Conservation (phyloP, 2,113 vertebrate species). For the Dipodomys merriami region DNA sequence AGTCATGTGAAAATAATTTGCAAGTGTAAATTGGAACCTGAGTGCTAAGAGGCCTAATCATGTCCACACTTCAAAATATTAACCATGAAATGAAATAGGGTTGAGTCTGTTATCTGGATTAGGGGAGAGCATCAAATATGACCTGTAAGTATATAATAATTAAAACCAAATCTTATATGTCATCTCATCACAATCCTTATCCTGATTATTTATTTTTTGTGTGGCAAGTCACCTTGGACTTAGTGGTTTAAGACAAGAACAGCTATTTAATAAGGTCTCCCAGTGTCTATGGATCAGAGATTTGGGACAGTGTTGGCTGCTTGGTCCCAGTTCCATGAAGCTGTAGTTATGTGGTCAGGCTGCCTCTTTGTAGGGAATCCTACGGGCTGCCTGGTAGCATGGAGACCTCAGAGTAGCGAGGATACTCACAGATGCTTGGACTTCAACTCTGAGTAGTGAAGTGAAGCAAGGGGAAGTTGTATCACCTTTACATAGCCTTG, state of each 20-base stretch:
- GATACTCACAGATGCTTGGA: fast-evolving
- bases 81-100: not conserved
- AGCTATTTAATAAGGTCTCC: not conserved
- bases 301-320: not conserved
- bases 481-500: not conserved
- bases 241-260: not conserved
- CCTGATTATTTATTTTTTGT: not conserved
- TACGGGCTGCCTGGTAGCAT: not conserved
- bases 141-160: not conserved
- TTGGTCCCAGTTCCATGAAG: not conserved
- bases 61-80: not conserved
- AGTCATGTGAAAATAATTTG: conserved; percentile 17
- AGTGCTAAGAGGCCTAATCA: not conserved
- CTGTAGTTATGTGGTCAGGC: not conserved
- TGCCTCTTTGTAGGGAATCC: fast-evolving
- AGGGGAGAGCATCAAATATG: not conserved
- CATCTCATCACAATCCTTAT: not conserved
- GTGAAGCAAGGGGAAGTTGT: not conserved
- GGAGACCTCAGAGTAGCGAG: not conserved
- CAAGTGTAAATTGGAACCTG: conserved; percentile 43
- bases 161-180: not conserved
- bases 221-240: not conserved
- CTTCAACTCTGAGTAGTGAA: not conserved
- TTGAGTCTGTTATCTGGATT: not conserved
- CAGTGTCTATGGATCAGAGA: not conserved